These are phyloP conservation scores for Zaprionus camerounensis DNA, from an alignment of 1,140 invertebrate species.

Conservation along the genomic window DNA sequence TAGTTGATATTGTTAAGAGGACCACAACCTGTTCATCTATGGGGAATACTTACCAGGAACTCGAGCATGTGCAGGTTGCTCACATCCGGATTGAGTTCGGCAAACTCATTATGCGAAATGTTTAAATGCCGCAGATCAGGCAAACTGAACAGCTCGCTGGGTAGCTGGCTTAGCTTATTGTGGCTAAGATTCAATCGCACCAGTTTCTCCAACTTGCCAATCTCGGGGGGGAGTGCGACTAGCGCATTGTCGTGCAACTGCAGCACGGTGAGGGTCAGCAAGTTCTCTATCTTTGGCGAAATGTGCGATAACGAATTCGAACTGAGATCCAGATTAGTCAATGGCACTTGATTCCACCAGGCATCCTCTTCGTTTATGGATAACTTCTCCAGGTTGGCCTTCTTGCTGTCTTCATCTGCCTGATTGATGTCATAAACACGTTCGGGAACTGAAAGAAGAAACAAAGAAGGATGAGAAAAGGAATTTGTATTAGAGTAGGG, in stretches of 20 bases:
- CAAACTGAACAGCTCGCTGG: conserved; percentile 88
- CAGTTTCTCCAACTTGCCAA: conserved; percentile 90
- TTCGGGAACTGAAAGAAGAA: conserved; percentile 89
- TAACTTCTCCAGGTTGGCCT: conserved; percentile 87
- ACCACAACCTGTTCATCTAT: not conserved
- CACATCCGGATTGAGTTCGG: conserved; percentile 86
- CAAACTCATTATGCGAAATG: conserved; percentile 89
- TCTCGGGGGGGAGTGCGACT: conserved; percentile 89
- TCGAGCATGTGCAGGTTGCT: conserved; percentile 91
- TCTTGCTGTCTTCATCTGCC: conserved; percentile 87
- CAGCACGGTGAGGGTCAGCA: conserved; percentile 89
- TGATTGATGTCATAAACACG: conserved; percentile 93
- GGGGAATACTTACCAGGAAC: conserved; percentile 85
- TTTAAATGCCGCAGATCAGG: conserved; percentile 88
- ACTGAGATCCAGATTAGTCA: conserved; percentile 92
- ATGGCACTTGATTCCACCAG: conserved; percentile 94
- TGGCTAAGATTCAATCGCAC: conserved; percentile 91
- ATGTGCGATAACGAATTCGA: conserved; percentile 90
- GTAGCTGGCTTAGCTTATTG: conserved; percentile 89
- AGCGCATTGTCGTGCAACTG: conserved; percentile 93
- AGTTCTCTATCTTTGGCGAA: conserved; percentile 88
- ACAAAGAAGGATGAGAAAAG: conserved; percentile 11
- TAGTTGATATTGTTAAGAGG: not conserved
- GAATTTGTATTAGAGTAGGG: not conserved
- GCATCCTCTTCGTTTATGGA: conserved; percentile 86